Evolutionary conservation across 1,140 invertebrate genomes (phyloP).

Genomic region (Drosophila saltans): DNA sequence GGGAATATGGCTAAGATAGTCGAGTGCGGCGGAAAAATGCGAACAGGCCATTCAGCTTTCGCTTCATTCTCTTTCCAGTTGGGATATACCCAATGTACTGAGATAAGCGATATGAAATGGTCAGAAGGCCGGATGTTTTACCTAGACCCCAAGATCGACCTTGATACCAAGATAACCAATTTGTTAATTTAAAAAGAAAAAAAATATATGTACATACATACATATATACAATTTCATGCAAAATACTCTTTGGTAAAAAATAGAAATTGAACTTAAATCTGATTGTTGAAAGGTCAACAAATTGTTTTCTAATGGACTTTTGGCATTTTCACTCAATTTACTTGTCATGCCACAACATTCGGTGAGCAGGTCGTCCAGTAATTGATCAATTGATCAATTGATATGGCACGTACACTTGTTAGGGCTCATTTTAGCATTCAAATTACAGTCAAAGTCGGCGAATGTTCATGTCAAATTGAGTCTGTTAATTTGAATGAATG

Average conservation of each 20-base stretch:
- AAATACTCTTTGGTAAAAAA: too few species aligned
- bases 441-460: neutral
- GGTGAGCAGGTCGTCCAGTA: neutral
- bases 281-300: neutral
- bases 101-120: too few species aligned
- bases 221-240: too few species aligned
- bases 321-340: neutral
- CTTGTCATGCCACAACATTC: constrained; percentile 3
- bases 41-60: neutral
- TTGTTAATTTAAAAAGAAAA: too few species aligned
- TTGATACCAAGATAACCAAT: too few species aligned
- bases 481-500: neutral
- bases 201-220: too few species aligned
- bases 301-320: constrained; percentile 4
- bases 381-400: constrained; percentile 27
- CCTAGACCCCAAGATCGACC: neutral
- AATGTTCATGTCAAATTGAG: constrained; percentile 1
- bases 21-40: neutral
- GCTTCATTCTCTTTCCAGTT: too few species aligned
- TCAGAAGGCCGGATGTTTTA: constrained; percentile 1
- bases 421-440: neutral
- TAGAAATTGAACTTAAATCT: too few species aligned
- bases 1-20: constrained; percentile 3
- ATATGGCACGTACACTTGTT: constrained; percentile 14
- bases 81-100: too few species aligned